Conservation (phyloP, 2,113 vertebrate genomes). For the Panthera uncia region DNA sequence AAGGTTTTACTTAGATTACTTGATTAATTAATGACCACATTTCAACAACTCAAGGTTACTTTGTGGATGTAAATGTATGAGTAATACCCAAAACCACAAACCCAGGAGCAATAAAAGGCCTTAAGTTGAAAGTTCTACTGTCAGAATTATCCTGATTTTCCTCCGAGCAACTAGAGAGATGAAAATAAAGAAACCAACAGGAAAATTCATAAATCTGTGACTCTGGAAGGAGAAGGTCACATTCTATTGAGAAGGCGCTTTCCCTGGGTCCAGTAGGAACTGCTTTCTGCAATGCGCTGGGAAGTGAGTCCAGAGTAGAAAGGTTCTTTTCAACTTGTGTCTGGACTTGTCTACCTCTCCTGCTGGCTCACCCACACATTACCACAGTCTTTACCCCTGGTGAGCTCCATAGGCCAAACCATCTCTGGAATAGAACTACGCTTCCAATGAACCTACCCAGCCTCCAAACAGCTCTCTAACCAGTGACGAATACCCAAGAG, state of each 20-base stretch:
- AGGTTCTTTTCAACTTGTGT: neutral
- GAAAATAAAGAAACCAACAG: slow-evolving; percentile 72
- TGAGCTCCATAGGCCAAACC: neutral
- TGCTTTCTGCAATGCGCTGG: slow-evolving; percentile 35
- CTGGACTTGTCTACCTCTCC: neutral
- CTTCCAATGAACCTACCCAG: neutral
- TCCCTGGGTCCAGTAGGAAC: neutral
- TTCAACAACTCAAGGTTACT: slow-evolving; percentile 65
- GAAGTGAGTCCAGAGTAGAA: slow-evolving; percentile 1
- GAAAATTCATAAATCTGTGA: slow-evolving; percentile 70
- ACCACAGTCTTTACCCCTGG: neutral
- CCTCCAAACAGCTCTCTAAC: neutral
- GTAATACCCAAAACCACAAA: slow-evolving; percentile 73
- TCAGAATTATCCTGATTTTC: slow-evolving; percentile 73
- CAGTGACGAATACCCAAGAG: neutral
- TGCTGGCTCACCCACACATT: neutral
- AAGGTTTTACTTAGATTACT: slow-evolving; percentile 64
- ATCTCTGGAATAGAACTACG: neutral
- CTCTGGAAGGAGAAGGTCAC: slow-evolving; percentile 54
- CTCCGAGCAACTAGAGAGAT: slow-evolving; percentile 61
- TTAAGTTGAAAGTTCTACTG: slow-evolving; percentile 54
- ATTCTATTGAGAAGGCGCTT: neutral
- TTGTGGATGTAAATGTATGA: slow-evolving; percentile 59
- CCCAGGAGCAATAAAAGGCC: slow-evolving; percentile 53
- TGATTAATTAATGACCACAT: slow-evolving; percentile 68